Evolutionary conservation across 2,888 invertebrate species (phyloP).

Genomic region (Harpalus rufipes): DNA sequence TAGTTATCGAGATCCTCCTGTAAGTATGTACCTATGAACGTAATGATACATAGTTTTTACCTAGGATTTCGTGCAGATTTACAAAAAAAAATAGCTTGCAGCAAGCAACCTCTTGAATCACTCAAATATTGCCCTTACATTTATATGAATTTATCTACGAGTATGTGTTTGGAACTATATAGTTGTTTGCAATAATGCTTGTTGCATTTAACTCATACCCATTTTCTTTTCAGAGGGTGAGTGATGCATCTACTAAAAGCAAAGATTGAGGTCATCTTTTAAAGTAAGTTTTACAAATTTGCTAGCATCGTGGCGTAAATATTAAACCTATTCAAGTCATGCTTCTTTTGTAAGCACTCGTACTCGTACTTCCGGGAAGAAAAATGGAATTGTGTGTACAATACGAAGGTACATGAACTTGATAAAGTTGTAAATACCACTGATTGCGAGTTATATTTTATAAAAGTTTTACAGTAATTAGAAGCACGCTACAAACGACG

Average conservation of each 20-base stretch:
- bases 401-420: conserved; percentile 15
- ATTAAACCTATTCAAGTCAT: neutral
- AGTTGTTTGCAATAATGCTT: too few species aligned
- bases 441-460: conserved; percentile 37
- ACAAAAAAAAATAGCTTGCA: too few species aligned
- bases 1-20: too few species aligned
- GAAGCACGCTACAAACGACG: neutral
- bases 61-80: too few species aligned
- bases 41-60: too few species aligned
- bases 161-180: too few species aligned
- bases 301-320: neutral
- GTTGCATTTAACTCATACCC: too few species aligned
- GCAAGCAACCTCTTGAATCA: too few species aligned
- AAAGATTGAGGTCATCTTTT: neutral
- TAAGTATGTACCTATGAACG: too few species aligned
- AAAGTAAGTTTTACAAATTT: neutral
- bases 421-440: conserved; percentile 40
- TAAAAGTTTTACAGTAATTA: conserved; percentile 42
- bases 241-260: neutral
- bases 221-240: neutral
- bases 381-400: conserved; percentile 10
- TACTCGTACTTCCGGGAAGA: neutral
- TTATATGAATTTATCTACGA: too few species aligned
- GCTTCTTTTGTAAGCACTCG: neutral
- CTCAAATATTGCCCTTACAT: too few species aligned